These are phyloP conservation scores for Pheosia gnoma DNA, from an alignment of 2,888 invertebrate species.

Conservation along the genomic window DNA sequence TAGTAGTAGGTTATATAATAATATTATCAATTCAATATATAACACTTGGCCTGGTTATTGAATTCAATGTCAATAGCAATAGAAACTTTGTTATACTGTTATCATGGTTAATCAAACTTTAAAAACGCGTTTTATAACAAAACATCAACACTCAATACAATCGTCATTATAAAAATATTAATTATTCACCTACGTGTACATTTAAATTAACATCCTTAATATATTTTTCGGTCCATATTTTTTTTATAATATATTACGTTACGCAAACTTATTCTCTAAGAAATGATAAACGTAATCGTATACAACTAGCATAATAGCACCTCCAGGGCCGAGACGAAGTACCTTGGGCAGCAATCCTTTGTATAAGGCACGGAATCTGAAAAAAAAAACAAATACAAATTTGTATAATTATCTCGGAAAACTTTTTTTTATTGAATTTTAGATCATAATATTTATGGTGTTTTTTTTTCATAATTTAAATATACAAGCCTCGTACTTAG, in stretches of 20 bases:
- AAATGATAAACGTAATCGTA: slow-evolving; percentile 94
- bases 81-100: background rate
- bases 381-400: slow-evolving; percentile 49
- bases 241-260: background rate
- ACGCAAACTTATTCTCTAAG: slow-evolving; percentile 80
- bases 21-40: background rate
- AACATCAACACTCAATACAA: background rate
- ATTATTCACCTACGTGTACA: background rate
- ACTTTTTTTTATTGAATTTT: too few species aligned
- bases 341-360: slow-evolving; percentile 97
- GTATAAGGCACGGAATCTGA: slow-evolving; percentile 93
- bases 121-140: background rate
- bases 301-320: slow-evolving; percentile 97
- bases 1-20: background rate
- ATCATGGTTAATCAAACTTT: background rate
- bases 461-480: too few species aligned
- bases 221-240: background rate
- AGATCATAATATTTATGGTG: too few species aligned
- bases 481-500: too few species aligned
- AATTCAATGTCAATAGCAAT: background rate
- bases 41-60: background rate
- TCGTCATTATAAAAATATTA: background rate
- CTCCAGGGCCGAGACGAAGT: slow-evolving; percentile 95
- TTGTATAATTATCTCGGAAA: background rate
- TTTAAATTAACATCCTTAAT: background rate